Conservation (phyloP, 1,140 invertebrate species). For the Drosophila setifemur region DNA sequence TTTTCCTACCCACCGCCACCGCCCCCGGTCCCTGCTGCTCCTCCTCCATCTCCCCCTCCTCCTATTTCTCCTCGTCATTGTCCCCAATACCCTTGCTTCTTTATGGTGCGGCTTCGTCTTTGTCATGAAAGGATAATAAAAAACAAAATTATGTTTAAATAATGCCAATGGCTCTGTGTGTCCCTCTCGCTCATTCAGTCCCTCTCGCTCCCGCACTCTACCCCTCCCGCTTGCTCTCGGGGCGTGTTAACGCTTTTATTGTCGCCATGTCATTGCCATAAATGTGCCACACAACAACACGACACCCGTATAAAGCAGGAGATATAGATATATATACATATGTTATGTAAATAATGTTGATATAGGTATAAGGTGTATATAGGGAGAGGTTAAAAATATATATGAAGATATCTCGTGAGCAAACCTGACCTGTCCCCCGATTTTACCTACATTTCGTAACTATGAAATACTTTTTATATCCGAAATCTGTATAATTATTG, state of each 20-base stretch:
- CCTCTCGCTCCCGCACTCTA: neutral
- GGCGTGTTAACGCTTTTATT: constrained; percentile 74
- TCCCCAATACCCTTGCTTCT: constrained; percentile 37
- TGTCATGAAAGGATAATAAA: constrained; percentile 72
- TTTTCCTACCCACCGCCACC: neutral
- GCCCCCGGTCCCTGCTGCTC: constrained; percentile 1
- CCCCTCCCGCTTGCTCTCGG: neutral
- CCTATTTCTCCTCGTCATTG: constrained; percentile 40
- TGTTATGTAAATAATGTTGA: too few relatives aligned
- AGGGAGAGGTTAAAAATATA: too few relatives aligned
- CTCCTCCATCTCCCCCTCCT: neutral
- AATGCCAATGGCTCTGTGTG: constrained; percentile 52
- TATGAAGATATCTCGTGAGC: neutral
- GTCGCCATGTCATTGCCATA: constrained; percentile 59
- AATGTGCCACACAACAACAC: constrained; percentile 30
- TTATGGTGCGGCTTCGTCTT: constrained; percentile 42
- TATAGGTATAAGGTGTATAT: too few relatives aligned
- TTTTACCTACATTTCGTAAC: too few relatives aligned
- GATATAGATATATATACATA: neutral
- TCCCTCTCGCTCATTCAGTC: neutral
- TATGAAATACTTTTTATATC: too few relatives aligned
- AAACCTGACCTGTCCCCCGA: neutral
- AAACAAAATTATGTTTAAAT: constrained; percentile 77
- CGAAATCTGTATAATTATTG: too few relatives aligned
- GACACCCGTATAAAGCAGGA: constrained; percentile 17